These are phyloP conservation scores for Entelurus aequoreus DNA, from an alignment of 2,113 vertebrate genomes.

Conservation along the genomic window DNA sequence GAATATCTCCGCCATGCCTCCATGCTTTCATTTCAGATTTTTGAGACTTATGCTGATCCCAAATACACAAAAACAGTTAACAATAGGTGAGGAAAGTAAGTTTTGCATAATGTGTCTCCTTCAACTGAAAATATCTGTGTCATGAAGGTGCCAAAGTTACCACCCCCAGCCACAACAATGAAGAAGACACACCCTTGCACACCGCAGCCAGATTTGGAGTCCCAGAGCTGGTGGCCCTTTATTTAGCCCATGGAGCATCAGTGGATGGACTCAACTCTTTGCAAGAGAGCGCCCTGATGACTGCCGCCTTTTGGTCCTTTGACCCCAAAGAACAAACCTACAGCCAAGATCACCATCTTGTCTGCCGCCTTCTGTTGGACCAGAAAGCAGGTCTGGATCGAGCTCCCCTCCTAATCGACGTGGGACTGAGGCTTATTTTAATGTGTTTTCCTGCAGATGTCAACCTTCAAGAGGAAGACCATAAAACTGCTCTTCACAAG, in stretches of 20 bases:
- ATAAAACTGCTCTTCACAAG: conserved; percentile 89
- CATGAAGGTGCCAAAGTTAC: conserved; percentile 83
- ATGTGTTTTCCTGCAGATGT: conserved; percentile 58
- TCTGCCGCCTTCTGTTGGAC: conserved; percentile 85
- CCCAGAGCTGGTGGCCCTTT: conserved; percentile 81
- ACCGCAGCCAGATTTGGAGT: conserved; percentile 78
- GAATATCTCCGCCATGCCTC: too few relatives aligned
- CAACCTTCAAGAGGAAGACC: conserved; percentile 81
- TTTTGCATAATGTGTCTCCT: too few relatives aligned
- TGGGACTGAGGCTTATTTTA: not conserved
- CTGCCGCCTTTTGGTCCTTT: conserved; percentile 84
- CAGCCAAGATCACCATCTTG: conserved; percentile 81
- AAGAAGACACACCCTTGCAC: conserved; percentile 87
- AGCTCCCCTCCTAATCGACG: not conserved
- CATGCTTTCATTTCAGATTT: too few relatives aligned
- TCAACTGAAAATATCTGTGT: too few relatives aligned
- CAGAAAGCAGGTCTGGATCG: conserved; percentile 64
- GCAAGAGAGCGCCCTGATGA: conserved; percentile 85
- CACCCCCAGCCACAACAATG: conserved; percentile 75
- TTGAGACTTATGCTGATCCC: too few relatives aligned
- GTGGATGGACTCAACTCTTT: conserved; percentile 78
- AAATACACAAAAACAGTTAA: too few relatives aligned
- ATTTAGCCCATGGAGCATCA: conserved; percentile 75
- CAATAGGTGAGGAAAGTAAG: too few relatives aligned
- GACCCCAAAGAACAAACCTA: conserved; percentile 82